phyloP scores from a whole-genome alignment of 2,888 invertebrate species.

The Argynnis bischoffii region DNA sequence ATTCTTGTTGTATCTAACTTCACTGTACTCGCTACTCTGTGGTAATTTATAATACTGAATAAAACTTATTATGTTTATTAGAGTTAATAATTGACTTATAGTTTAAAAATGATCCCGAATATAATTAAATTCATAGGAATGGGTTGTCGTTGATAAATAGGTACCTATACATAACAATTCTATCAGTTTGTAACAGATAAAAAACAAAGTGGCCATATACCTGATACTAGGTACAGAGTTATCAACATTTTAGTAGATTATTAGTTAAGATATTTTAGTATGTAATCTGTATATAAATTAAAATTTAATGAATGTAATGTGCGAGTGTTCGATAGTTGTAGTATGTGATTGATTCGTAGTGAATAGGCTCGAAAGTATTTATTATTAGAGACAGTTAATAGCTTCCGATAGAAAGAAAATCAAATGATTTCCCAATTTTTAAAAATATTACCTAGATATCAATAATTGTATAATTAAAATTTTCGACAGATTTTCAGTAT shows the following conservation, averaged over 20 bases:
- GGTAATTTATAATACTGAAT: slow-evolving; percentile 52
- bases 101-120: slow-evolving; percentile 34
- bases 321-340: slow-evolving; percentile 81
- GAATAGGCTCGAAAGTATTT: slow-evolving; percentile 52
- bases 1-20: slow-evolving; percentile 45
- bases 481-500: slow-evolving; percentile 24
- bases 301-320: slow-evolving; percentile 77
- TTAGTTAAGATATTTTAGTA: slow-evolving; percentile 69
- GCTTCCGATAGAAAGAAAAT: slow-evolving; percentile 33
- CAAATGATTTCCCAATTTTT: slow-evolving; percentile 26
- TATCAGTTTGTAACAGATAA: slow-evolving; percentile 20
- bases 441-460: slow-evolving; percentile 18
- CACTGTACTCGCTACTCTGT: slow-evolving; percentile 59
- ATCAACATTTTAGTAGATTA: slow-evolving; percentile 59
- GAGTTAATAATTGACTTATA: slow-evolving; percentile 38
- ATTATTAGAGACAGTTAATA: slow-evolving; percentile 33
- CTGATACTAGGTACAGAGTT: slow-evolving; percentile 56
- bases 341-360: slow-evolving; percentile 74
- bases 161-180: not conserved
- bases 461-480: slow-evolving; percentile 19
- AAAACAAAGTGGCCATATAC: slow-evolving; percentile 59
- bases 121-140: slow-evolving; percentile 5
- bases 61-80: slow-evolving; percentile 26
- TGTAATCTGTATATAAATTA: slow-evolving; percentile 79
- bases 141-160: slow-evolving; percentile 18